Base-by-base conservation (phyloP, 2,113 vertebrate genomes). In the Herpailurus yagouaroundi region DNA sequence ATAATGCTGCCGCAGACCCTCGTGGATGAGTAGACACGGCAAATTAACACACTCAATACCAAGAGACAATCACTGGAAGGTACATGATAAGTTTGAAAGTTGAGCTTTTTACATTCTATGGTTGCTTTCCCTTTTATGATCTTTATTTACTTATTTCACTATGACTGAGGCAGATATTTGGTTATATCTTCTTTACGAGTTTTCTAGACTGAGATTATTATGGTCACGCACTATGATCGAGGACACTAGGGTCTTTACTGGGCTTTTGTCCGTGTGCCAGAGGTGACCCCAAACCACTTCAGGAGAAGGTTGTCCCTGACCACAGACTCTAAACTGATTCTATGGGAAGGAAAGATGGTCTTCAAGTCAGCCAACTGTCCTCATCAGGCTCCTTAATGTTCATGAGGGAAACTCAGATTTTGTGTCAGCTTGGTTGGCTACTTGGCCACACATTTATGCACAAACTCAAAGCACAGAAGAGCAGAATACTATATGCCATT, bases 101-200 rank as follows among this genome's bases (percentile, higher is more conserved):
- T 33, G 82, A 89, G 11, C 31, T 21, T 95, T 55, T 57, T 69
- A 18, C 33, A 45, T 79, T 76, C 66, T 82, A 4, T 79, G 27
- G 9, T 5, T 95, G 36, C 52, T 89, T 85, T 94, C 21, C 25
- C 23, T 94, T 64, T 79, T 71, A 60, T 63, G 50, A 64, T 60
- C 29, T 74, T 57, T 57, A 63, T 95, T 60, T 45, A 68, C 89
- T 79, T 87, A 55, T 64, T 71, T 89, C 57, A 60, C 63, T 80
- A 74, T 93, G 45, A 73, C 25, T 74, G n/a, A 80, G 27, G 16
- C 82, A 50, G 52, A 19, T 23, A 48, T 92, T 92, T 80, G 25
- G 38, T 50, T 83, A 86, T 48, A 94, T 57, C n/a, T 89, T 3
- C 50, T 66, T 64, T 64, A 87, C 71, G 5, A 36, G 0, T n/a